Conservation (phyloP, 1,140 invertebrate species). For the Bemisia tabaci region DNA sequence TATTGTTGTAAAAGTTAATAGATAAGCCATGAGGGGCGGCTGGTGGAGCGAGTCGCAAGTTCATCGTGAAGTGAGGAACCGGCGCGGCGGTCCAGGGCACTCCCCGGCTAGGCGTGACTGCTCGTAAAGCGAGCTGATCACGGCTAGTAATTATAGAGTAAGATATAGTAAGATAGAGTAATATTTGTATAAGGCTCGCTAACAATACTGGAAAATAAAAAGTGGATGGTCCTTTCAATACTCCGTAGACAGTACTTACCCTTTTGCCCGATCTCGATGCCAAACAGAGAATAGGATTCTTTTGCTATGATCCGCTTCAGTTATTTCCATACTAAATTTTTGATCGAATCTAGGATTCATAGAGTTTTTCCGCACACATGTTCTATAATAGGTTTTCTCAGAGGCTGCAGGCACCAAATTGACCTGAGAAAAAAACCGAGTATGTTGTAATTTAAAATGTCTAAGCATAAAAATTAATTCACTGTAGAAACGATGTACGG, state of each 20-base stretch:
- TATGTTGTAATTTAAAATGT: neutral
- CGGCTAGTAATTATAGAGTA: neutral
- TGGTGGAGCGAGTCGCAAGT: no score
- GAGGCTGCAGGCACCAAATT: constrained; percentile 29
- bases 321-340: constrained; percentile 35
- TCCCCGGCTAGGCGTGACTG: no score
- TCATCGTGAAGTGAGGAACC: no score
- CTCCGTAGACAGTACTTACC: constrained; percentile 28
- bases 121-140: no score
- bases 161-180: no score
- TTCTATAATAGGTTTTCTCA: constrained; percentile 34
- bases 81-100: no score
- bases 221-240: no score
- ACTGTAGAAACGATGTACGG: constrained; percentile 5
- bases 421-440: constrained; percentile 18
- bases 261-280: constrained; percentile 33
- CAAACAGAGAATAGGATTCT: constrained; percentile 36
- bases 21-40: no score
- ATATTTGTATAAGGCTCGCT: no score
- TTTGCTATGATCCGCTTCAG: constrained; percentile 32
- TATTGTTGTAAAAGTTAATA: no score
- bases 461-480: constrained; percentile 4
- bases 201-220: no score
- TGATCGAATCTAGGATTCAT: constrained; percentile 35
- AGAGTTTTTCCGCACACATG: constrained; percentile 30